Percentiles rank a stretch among this genome's conserved stretches.
These are phyloP conservation scores for Alsophila aescularia DNA, from an alignment of 2,888 invertebrate species.

Conservation along the genomic window DNA sequence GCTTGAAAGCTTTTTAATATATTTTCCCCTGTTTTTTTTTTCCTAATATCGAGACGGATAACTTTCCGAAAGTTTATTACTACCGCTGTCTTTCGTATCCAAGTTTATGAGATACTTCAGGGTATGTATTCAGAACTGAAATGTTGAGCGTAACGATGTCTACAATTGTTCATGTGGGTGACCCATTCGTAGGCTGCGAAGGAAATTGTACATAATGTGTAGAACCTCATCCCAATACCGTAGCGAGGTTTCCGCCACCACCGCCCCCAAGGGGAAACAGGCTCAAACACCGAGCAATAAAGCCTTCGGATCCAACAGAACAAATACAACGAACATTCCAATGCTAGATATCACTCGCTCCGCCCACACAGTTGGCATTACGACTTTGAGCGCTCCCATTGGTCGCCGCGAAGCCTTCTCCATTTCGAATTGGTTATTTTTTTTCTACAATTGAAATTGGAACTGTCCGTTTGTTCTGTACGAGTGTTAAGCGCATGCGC, in stretches of 20 bases:
- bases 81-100: constrained; percentile 4
- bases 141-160: constrained; percentile 12
- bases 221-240: constrained; percentile 73
- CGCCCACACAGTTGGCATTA: constrained; percentile 84
- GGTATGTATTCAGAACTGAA: constrained; percentile 1
- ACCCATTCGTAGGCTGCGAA: constrained; percentile 58
- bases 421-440: constrained; percentile 84
- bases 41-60: constrained; percentile 19
- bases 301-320: constrained; percentile 82
- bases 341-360: constrained; percentile 84
- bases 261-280: constrained; percentile 80
- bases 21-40: constrained; percentile 28
- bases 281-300: constrained; percentile 80
- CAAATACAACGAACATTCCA: constrained; percentile 84
- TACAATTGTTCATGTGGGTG: constrained; percentile 53
- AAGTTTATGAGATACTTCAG: constrained; percentile 2
- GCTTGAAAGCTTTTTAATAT: constrained; percentile 36
- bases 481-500: constrained; percentile 75
- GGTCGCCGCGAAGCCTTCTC: constrained; percentile 81
- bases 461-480: constrained; percentile 79
- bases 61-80: constrained; percentile 20
- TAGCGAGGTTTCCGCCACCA: constrained; percentile 75
- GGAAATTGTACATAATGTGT: constrained; percentile 76
- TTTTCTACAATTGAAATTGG: constrained; percentile 83
- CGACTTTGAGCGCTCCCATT: constrained; percentile 81